Base-by-base conservation (phyloP, 2,797 vertebrate genomes). In the Menidia menidia region DNA sequence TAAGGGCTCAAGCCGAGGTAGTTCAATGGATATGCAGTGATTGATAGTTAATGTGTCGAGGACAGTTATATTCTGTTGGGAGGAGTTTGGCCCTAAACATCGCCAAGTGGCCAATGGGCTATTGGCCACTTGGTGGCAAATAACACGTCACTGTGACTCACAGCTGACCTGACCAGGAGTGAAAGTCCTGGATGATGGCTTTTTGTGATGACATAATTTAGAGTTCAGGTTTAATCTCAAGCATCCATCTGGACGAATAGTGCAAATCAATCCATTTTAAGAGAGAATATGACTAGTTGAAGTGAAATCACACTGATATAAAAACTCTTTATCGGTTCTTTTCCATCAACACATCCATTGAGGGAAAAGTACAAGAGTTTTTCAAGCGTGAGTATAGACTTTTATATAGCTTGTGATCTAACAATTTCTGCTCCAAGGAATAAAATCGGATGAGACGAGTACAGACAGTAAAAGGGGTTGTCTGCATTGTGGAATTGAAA, bases 31-130 rank as follows among this genome's bases (percentile, higher is more conserved):
- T 69, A 50, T 67, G 72, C 60, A 82, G 85, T 64, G 75, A 87
- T 91, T 80, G 80, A 87, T 88, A 83, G 90, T 90, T 89, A 91
- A 92, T 92, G 85, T 88, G 79, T 89, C 68, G 76, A 80, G 78
- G 72, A 88, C 77, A 78, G 73, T 82, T 91, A 86, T 88, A 93
- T 88, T 89, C 73, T 72, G 71, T 13, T 68, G 90, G 93, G 93
- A 88, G 91, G 93, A 87, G 87, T 90, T 87, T 87, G 78, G 76
- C 62, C 81, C 48, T 72, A 59, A 78, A 84, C 73, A 81, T 83
- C 80, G 80, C 74, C 64, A 77, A 60, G 74, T 80, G 75, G 75
- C 82, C 88, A 87, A 71, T 90, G 84, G 83, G 77, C 66, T 77
- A 70, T 78, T 56, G n/a, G n/a, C n/a, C n/a, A n/a, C n/a, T n/a